These are phyloP conservation scores for Hyla sarda DNA, from an alignment of 2,113 vertebrate genomes.

Conservation along the genomic window DNA sequence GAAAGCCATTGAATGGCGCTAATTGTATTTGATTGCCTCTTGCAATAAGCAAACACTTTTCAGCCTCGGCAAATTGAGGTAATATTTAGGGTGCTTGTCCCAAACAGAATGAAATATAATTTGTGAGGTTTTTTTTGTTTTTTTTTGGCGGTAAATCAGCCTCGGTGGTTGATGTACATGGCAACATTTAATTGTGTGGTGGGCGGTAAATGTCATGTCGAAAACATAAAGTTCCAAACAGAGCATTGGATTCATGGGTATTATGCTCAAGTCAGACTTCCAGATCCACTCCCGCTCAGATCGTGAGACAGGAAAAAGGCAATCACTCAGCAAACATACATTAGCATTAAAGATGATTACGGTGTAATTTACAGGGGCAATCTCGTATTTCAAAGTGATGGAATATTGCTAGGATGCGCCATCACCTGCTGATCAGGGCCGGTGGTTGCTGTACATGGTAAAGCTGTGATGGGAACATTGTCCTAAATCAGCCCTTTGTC, in stretches of 20 bases:
- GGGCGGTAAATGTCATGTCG: not conserved
- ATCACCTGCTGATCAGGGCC: no score
- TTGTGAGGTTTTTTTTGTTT: not conserved
- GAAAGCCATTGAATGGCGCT: slow-evolving; percentile 44
- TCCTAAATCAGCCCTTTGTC: no score
- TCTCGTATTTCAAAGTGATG: no score
- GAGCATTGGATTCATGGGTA: not conserved
- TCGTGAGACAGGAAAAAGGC: not conserved
- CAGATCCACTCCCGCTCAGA: not conserved
- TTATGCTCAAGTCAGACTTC: not conserved
- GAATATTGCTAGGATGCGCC: no score
- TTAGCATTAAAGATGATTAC: not conserved
- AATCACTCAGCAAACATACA: not conserved
- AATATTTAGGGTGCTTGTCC: slow-evolving; percentile 48
- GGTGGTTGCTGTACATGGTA: no score
- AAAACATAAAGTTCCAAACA: slow-evolving; percentile 9
- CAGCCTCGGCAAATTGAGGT: slow-evolving; percentile 31
- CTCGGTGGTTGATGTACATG: not conserved
- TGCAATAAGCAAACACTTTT: slow-evolving; percentile 47
- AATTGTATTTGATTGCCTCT: slow-evolving; percentile 53
- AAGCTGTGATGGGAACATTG: no score
- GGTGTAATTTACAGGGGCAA: no score
- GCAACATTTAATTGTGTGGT: slow-evolving; percentile 11
- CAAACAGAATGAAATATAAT: slow-evolving; percentile 51
- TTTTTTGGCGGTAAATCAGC: not conserved